Evolutionary conservation across 1,140 invertebrate genomes (phyloP), one percentile per base, ranked within the genome.

Genomic region (Tetranychus cinnabarinus): DNA sequence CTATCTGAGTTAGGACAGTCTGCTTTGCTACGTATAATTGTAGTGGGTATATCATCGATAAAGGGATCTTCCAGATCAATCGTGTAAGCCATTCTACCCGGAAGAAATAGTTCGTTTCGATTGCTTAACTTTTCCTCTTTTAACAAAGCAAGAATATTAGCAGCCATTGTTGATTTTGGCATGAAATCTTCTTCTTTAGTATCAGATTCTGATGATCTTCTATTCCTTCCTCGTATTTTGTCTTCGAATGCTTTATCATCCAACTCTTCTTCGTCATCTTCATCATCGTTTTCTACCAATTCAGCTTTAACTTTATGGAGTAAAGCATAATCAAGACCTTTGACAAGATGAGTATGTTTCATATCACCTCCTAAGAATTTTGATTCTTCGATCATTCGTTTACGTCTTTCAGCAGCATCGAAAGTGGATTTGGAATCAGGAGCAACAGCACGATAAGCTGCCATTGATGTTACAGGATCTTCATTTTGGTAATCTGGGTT

Each of bases 341-440:
- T 98, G 59, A 99, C 95, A 77, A 99, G 93, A 76, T 99, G 96
- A 73, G 96, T 99, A 69, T 99, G 95, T 67, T 97, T 92, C 85
- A 99, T 97, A 73, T 99, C 96, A 81, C 96, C 96, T 71, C 96
- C 96, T 75, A 99, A 86, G 75, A 92, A 98, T 76, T 99, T 99
- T 0, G 95, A 98, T 73, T 98, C 92, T 73, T 97, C 89, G 71
- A 98, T 98, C 76, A 95, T 82, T 70, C 96, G 88, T 45, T 89
- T 80, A 48, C 93, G 77, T 54, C 90, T 77, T 74, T 97, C 91
- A n/a, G 92, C 92, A 39, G 89, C 89, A 77, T 96, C 91, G 69
- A 90, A 71, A 62, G 73, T 74, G 75, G 87, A 88, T 71, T 95
- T 93, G 8, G 88, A 70, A 75, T 96, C 91, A 1, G 91, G 91